Conservation (phyloP, 2,113 vertebrate genomes). For the Cyanoramphus novaezelandiae region DNA sequence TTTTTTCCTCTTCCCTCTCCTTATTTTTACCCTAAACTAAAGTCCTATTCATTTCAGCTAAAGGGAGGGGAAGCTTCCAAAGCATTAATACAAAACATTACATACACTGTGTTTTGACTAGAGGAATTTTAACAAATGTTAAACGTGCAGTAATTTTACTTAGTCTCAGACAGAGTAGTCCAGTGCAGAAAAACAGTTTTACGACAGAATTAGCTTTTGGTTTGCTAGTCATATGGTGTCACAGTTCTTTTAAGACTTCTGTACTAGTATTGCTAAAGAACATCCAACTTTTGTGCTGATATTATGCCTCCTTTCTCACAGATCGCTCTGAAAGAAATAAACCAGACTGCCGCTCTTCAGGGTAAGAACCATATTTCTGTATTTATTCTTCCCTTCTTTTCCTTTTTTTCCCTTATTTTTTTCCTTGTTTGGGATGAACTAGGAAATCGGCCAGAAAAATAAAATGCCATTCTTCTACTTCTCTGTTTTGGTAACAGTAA, state of each 20-base stretch:
- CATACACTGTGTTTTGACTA: conserved; percentile 35
- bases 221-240: not conserved
- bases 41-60: conserved; percentile 65
- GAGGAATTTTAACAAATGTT: conserved; percentile 7
- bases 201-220: not conserved
- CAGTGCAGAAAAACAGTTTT: conserved; percentile 2
- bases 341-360: conserved; percentile 80
- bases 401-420: not conserved
- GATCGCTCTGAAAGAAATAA: conserved; percentile 87
- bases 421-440: not conserved
- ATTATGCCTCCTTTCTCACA: conserved; percentile 74
- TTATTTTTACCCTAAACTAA: conserved; percentile 68
- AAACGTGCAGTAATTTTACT: conserved; percentile 19
- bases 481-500: not conserved
- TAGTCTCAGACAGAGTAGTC: not conserved
- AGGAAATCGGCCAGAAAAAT: not conserved
- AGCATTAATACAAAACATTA: conserved; percentile 50
- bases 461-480: not conserved
- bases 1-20: conserved; percentile 59
- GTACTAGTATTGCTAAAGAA: conserved; percentile 26
- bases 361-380: conserved; percentile 76
- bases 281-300: conserved; percentile 53
- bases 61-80: conserved; percentile 52
- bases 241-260: conserved; percentile 5
- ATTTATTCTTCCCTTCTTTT: not conserved